Conservation (phyloP, 92 coral and sea anemone species). For the Desmophyllum pertusum region DNA sequence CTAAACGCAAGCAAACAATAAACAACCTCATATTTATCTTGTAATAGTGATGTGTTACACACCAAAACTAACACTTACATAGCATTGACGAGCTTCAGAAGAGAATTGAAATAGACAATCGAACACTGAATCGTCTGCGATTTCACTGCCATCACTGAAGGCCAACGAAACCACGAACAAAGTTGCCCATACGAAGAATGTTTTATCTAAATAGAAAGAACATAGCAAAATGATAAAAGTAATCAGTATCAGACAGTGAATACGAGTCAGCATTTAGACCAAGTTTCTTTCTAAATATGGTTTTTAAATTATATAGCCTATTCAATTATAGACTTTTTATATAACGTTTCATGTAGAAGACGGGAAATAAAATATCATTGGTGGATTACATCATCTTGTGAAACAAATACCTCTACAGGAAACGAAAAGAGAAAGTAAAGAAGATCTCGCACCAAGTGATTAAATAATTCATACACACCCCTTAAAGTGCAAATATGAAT, state of each 20-base stretch:
- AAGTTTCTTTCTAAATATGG: not conserved
- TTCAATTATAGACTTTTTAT: not conserved
- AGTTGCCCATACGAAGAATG: not conserved
- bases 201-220: not conserved
- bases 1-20: not conserved
- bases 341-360: not conserved
- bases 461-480: too few relatives aligned
- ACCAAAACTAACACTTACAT: conserved; percentile 21
- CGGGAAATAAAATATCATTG: not conserved
- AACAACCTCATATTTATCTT: too few relatives aligned
- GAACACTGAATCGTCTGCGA: conserved; percentile 22
- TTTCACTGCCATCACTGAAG: not conserved
- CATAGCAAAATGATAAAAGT: not conserved
- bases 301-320: not conserved
- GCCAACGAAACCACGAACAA: conserved; percentile 1
- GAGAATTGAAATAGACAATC: not conserved
- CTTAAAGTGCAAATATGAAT: too few relatives aligned
- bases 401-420: not conserved
- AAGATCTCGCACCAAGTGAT: too few relatives aligned
- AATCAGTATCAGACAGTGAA: not conserved
- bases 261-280: not conserved
- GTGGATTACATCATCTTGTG: not conserved
- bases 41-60: too few relatives aligned
- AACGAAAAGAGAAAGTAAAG: not conserved
- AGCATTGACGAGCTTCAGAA: not conserved